A percentile compares a stretch with the other conserved stretches of the same genome.
Conservation (phyloP, 2,888 invertebrate species). For the Timema cristinae region DNA sequence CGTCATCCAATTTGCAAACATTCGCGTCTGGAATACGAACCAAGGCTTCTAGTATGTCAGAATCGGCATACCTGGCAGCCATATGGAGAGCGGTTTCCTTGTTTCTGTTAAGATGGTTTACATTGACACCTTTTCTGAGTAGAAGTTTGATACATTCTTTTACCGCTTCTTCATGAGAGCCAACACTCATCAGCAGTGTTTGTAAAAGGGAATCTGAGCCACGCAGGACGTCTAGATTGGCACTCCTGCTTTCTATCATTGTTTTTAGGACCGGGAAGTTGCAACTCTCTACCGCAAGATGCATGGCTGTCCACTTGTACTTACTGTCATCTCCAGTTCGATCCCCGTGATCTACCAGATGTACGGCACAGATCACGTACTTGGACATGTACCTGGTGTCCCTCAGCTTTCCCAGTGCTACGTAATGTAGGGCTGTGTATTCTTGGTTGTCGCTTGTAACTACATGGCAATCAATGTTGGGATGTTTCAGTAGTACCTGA, state of each 20-base stretch:
- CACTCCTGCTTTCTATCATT: neutral
- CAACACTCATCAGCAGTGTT: neutral
- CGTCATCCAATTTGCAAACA: neutral
- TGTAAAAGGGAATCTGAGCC: neutral
- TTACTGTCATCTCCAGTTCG: neutral
- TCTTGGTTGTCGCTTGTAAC: neutral
- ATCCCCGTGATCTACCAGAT: constrained; percentile 5
- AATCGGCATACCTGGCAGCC: neutral
- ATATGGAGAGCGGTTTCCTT: neutral
- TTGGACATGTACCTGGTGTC: neutral
- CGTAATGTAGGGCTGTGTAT: neutral
- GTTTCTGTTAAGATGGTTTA: neutral
- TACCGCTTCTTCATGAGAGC: neutral
- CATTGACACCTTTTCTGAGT: neutral
- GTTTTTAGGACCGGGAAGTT: neutral
- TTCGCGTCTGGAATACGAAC: neutral
- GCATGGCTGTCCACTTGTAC: neutral
- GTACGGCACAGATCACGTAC: neutral
- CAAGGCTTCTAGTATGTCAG: neutral
- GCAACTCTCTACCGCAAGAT: neutral
- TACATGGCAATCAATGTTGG: neutral
- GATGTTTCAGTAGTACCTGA: neutral
- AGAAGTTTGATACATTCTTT: neutral
- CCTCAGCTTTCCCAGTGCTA: neutral
- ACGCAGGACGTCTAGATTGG: neutral